Conservation (phyloP, 2,888 invertebrate species). For the Platycheirus rosarum region DNA sequence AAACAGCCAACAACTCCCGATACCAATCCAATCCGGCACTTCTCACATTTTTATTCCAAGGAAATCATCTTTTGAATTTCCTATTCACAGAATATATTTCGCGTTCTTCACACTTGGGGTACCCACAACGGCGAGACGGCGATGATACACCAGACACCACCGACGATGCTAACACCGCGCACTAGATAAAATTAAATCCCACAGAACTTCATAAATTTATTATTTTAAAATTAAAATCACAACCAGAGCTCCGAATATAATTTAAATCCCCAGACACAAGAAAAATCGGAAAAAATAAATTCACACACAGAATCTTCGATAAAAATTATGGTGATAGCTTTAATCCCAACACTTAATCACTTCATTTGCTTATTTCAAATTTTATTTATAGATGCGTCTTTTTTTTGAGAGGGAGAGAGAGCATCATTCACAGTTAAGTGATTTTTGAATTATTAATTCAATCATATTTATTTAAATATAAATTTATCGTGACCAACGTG, state of each 20-base stretch:
- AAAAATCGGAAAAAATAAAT: neutral
- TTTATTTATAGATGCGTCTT: conserved; percentile 11
- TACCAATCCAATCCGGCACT: conserved; percentile 20
- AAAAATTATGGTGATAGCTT: conserved; percentile 12
- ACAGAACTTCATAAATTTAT: conserved; percentile 26
- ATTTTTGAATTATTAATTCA: conserved; percentile 4
- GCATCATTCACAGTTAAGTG: conserved; percentile 18
- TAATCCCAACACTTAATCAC: conserved; percentile 23
- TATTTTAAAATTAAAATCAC: conserved; percentile 26
- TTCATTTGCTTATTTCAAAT: conserved; percentile 16
- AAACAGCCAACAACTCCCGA: conserved; percentile 29
- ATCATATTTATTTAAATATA: conserved; percentile 2
- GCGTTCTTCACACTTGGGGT: neutral
- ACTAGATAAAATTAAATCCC: conserved; percentile 9
- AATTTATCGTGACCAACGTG: neutral
- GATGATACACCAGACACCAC: neutral
- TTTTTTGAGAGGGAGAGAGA: no score
- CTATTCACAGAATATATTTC: conserved; percentile 16
- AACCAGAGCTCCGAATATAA: conserved; percentile 45
- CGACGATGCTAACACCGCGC: neutral
- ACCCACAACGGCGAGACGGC: no score
- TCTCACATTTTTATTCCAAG: neutral
- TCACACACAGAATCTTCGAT: neutral
- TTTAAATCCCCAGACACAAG: conserved; percentile 40
- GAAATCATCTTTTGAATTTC: conserved; percentile 16